Evolutionary conservation across 2,888 invertebrate species (phyloP).

Genomic region (Nomada flava): DNA sequence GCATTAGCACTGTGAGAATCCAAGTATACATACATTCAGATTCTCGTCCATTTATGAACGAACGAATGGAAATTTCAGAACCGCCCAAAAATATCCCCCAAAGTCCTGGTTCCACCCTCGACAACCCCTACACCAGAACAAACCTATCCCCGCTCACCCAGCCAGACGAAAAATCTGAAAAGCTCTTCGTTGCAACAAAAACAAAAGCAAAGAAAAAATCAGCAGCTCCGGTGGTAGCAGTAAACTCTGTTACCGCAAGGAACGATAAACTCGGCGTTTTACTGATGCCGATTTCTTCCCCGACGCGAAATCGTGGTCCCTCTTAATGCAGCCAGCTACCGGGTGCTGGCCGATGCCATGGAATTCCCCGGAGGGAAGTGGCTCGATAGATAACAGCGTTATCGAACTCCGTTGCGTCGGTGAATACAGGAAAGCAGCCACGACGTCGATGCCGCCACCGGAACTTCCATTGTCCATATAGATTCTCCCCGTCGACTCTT

Average conservation of each 20-base stretch:
- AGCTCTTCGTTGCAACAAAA: too few species aligned
- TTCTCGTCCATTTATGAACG: too few species aligned
- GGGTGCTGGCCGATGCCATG: conserved; percentile 18
- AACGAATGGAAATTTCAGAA: too few species aligned
- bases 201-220: not conserved
- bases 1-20: too few species aligned
- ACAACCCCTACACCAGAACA: too few species aligned
- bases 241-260: conserved; percentile 9
- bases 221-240: not conserved
- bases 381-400: conserved; percentile 46
- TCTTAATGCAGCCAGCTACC: conserved; percentile 37
- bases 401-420: conserved; percentile 27
- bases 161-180: too few species aligned
- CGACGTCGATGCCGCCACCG: conserved; percentile 22
- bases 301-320: conserved; percentile 33
- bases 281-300: conserved; percentile 14
- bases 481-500: not conserved
- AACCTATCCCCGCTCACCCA: too few species aligned
- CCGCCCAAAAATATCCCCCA: too few species aligned
- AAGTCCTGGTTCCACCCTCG: too few species aligned
- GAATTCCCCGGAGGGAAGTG: conserved; percentile 36
- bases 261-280: conserved; percentile 47
- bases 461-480: conserved; percentile 47
- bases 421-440: conserved; percentile 21
- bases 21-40: too few species aligned